Percentiles rank a stretch among this genome's conserved stretches.
Conservation (phyloP, 2,888 invertebrate species). For the Germaria angustata region DNA sequence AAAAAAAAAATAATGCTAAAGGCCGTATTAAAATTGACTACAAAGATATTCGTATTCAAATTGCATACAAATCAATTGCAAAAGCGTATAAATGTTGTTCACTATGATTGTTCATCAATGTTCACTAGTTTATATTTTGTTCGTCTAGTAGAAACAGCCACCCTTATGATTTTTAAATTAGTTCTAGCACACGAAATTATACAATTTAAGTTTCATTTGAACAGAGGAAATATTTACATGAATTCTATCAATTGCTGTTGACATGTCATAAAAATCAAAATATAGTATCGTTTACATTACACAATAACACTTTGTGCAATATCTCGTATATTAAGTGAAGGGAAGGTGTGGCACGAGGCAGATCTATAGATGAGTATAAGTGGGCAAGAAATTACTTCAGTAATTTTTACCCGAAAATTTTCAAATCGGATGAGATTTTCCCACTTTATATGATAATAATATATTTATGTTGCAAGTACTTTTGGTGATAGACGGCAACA, state of each 20-base stretch:
- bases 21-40: constrained; percentile 47
- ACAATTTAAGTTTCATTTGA: background rate
- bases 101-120: constrained; percentile 38
- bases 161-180: constrained; percentile 41
- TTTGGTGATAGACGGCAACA: too few species aligned
- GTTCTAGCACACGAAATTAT: constrained; percentile 13
- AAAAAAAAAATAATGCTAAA: constrained; percentile 56
- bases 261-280: constrained; percentile 67
- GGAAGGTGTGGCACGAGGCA: constrained; percentile 12
- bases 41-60: constrained; percentile 36
- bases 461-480: too few species aligned
- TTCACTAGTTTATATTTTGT: constrained; percentile 44
- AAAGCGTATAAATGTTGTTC: constrained; percentile 30
- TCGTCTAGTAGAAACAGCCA: background rate
- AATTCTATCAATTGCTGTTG: constrained; percentile 67
- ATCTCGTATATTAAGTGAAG: background rate
- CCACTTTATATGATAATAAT: too few species aligned
- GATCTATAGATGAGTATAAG: too few species aligned
- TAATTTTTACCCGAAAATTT: too few species aligned
- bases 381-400: too few species aligned
- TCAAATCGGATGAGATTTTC: too few species aligned
- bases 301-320: constrained; percentile 11
- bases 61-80: constrained; percentile 60
- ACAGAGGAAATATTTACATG: constrained; percentile 40
- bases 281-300: constrained; percentile 56